Percentiles rank a stretch among this genome's conserved stretches.
These are phyloP conservation scores for Meganola albula DNA, from an alignment of 2,888 invertebrate genomes.

Conservation along the genomic window DNA sequence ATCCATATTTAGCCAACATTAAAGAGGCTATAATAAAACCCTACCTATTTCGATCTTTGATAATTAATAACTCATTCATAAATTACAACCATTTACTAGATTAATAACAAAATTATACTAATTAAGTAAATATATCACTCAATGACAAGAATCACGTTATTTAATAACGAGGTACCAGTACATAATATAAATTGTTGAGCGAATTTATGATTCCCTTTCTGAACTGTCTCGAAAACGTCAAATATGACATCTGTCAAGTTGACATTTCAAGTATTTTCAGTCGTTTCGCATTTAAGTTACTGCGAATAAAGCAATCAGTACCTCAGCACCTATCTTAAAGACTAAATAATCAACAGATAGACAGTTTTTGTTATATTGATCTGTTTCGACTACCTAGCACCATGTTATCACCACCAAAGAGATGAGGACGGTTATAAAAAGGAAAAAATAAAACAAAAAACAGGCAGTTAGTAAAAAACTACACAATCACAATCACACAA, in stretches of 20 bases:
- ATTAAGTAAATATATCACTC: conserved; percentile 55
- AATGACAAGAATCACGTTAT: conserved; percentile 61
- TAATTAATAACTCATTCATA: conserved; percentile 29
- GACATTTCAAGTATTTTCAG: conserved; percentile 47
- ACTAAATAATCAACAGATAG: conserved; percentile 21
- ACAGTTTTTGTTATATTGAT: too few species aligned
- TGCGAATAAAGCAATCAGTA: conserved; percentile 46
- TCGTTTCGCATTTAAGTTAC: conserved; percentile 22
- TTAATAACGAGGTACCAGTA: conserved; percentile 41
- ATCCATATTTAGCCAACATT: too few species aligned
- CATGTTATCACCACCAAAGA: conserved; percentile 58
- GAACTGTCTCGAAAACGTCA: conserved; percentile 50
- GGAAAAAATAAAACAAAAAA: conserved; percentile 33
- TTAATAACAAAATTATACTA: conserved; percentile 33
- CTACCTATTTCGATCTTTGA: too few species aligned
- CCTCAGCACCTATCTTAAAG: conserved; percentile 43
- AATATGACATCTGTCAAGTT: conserved; percentile 59
- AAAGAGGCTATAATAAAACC: too few species aligned
- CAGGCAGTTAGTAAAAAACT: conserved; percentile 64
- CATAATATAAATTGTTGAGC: conserved; percentile 34
- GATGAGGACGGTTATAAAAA: conserved; percentile 38
- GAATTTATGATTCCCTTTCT: conserved; percentile 31
- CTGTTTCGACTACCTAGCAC: conserved; percentile 59
- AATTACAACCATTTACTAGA: conserved; percentile 39
- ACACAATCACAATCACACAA: conserved; percentile 50